Base-by-base conservation (phyloP, 1,140 invertebrate genomes). In the Drosophila guanche region DNA sequence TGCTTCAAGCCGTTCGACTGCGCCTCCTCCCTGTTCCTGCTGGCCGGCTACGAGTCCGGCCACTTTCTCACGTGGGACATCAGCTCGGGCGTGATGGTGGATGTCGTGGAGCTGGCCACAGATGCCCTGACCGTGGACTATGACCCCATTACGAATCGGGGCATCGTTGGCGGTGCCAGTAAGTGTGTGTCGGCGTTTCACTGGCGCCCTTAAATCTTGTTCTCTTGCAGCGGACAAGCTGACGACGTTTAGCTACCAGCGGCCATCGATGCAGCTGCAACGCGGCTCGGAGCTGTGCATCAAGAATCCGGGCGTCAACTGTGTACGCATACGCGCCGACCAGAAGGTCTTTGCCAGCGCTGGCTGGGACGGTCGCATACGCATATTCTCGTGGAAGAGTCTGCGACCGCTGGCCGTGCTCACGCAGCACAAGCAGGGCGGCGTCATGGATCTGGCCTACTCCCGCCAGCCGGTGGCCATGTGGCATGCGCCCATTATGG, bases 361-460 rank as follows among this genome's bases (percentile, higher is more conserved):
- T 37, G 95, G 96, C 20, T 96, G 95, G 95, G 96, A 97, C 86
- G 94, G 94, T 4, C 93, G 94, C 50, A 92, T 97, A 43, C 92
- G 96, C 79, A 93, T 97, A 68, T 97, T 95, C 90, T 95, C 96
- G 4, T 95, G 95, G 94, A 96, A 96, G 88, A 95, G 94, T 57
- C 89, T 97, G 7, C 93, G 95, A 48, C 94, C 95, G 3, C 86
- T 97, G 50, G 96, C 94, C 6, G 95, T 97, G 62, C 91, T 97
- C 10, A 94, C 94, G 37, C 94, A 95, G 77, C 95, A 96, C 74
- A 93, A 93, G 52, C 92, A 89, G 57, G 93, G 93, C 62, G 93
- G 93, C 22, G 92, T 96, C 46, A 93, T 95, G 76, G 95, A 96
- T 89, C 93, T 96, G 60, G 93, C 92, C 60, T 95, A 94, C 92